These are phyloP conservation scores for Scaeva pyrastri DNA, from an alignment of 2,888 invertebrate species.

Conservation along the genomic window DNA sequence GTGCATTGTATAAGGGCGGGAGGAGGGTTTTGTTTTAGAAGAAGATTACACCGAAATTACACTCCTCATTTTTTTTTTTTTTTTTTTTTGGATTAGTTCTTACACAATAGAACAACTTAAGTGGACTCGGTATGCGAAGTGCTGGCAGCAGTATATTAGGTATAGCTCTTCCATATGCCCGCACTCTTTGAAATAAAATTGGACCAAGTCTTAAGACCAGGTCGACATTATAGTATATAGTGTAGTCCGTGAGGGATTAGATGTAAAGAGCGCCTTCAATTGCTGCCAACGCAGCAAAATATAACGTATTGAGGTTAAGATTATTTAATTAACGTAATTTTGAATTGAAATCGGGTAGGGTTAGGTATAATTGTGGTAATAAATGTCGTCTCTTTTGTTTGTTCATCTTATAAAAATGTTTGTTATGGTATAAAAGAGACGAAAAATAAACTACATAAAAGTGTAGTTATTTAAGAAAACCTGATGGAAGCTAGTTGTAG, in stretches of 20 bases:
- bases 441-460: background rate
- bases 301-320: slow-evolving; percentile 60
- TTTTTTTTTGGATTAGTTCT: slow-evolving; percentile 55
- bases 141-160: slow-evolving; percentile 28
- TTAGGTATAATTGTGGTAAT: slow-evolving; percentile 29
- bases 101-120: slow-evolving; percentile 54
- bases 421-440: too few relatives aligned
- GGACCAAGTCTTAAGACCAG: slow-evolving; percentile 66
- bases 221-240: slow-evolving; percentile 29
- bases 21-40: background rate
- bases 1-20: background rate
- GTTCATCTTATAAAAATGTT: background rate
- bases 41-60: slow-evolving; percentile 68
- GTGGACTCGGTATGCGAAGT: slow-evolving; percentile 21
- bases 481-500: too few relatives aligned
- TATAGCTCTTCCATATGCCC: slow-evolving; percentile 19
- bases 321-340: slow-evolving; percentile 65
- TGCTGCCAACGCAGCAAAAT: slow-evolving; percentile 44
- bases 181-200: slow-evolving; percentile 46
- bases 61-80: slow-evolving; percentile 23
- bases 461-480: too few relatives aligned
- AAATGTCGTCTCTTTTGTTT: background rate
- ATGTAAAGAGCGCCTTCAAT: slow-evolving; percentile 17
- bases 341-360: slow-evolving; percentile 34
- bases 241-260: slow-evolving; percentile 43